Evolutionary conservation across 2,113 vertebrate species (phyloP).

Genomic region (Notothenia coriiceps): DNA sequence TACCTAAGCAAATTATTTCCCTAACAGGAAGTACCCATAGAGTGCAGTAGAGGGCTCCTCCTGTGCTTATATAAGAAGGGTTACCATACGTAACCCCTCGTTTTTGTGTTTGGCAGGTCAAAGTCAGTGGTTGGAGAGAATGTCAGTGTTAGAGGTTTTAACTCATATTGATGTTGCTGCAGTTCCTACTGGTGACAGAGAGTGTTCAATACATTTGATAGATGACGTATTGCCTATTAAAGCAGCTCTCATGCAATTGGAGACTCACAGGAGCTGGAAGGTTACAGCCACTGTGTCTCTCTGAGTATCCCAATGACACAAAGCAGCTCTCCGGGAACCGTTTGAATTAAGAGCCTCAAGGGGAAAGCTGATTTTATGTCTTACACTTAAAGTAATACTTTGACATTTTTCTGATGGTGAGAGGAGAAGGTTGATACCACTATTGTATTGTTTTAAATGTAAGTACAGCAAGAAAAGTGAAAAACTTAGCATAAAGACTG

Average conservation of each 20-base stretch:
- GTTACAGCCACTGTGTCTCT: slow-evolving; percentile 15
- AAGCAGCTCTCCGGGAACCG: slow-evolving; percentile 14
- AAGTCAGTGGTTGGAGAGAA: neutral
- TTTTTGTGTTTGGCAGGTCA: neutral
- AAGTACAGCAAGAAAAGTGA: no score
- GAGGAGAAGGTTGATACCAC: neutral
- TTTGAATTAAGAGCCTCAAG: slow-evolving; percentile 37
- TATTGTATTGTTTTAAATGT: neutral
- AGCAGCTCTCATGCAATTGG: slow-evolving; percentile 20
- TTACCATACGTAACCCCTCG: no score
- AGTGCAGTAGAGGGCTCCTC: no score
- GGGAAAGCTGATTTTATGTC: neutral
- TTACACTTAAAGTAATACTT: neutral
- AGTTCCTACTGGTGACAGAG: slow-evolving; percentile 20
- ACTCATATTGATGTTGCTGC: slow-evolving; percentile 27
- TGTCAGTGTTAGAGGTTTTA: slow-evolving; percentile 3
- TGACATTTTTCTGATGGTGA: neutral
- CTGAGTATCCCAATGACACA: slow-evolving; percentile 12
- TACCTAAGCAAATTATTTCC: no score
- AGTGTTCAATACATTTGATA: slow-evolving; percentile 40
- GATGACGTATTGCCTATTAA: slow-evolving; percentile 44
- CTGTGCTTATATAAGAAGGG: no score
- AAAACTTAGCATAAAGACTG: no score
- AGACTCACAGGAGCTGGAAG: slow-evolving; percentile 29
- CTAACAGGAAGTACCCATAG: no score